Base-by-base conservation (phyloP, 2,113 vertebrate genomes). In the Rhea pennata region DNA sequence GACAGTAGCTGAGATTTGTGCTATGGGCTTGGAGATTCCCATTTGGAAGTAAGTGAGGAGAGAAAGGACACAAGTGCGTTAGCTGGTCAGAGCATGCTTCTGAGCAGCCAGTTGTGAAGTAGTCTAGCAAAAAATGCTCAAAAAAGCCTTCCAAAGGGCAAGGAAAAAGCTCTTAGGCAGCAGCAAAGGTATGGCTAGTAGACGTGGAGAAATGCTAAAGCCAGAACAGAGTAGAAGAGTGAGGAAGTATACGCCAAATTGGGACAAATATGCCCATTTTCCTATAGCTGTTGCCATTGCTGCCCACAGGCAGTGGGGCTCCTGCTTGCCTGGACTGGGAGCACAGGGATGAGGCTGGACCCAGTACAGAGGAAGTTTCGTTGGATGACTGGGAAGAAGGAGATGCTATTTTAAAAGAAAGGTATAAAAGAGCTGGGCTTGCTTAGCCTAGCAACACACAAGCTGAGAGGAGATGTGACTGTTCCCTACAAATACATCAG, bases 381-480 rank as follows among this genome's bases (percentile, higher is more conserved):
- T 56, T 3, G 0, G 15, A 39, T 46, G 15, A 10, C 56, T 79
- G 62, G 11, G 20, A 40, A 90, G 76, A 67, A 0, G 0, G 36
- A 81, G 8, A 80, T 40, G 6, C 16, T 53, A 15, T 84, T 86
- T 86, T 23, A 46, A 86, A 93, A 71, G 19, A 85, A 80, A 46
- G 4, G 48, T 66, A 33, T 92, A 20, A 17, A 66, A 59, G 9
- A 12, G 5, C 6, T 83, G 73, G 22, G 48, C 40, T 33, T 46
- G 5, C n/a, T 88, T 39, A 61, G 44, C 24, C 53, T 20, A 66
- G 56, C 17, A 90, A 70, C 92, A 46, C 36, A 76, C 17, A 58
- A 82, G 39, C 42, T 59, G 61, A n/a, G 19, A 53, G 26, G 12
- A 4, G 10, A 40, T 53, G 46, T 39, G 54, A 27, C 44, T 78